Evolutionary conservation across 1,140 invertebrate species (phyloP).

Genomic region (Brachionus manjavacas): DNA sequence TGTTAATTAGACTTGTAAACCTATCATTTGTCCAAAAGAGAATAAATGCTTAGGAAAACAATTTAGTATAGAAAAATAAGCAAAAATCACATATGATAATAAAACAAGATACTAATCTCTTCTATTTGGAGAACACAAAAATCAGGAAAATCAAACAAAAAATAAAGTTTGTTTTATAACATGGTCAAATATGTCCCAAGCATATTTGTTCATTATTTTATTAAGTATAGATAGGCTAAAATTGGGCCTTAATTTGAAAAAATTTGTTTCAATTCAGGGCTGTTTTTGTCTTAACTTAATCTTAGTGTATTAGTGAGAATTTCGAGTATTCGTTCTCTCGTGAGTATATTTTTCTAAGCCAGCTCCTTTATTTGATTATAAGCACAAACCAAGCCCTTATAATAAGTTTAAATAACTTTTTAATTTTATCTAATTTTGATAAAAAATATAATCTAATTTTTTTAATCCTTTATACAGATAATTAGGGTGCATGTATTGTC

Average conservation of each 20-base stretch:
- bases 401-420: constrained; percentile 7
- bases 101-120: neutral
- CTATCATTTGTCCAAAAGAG: neutral
- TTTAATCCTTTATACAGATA: neutral
- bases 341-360: neutral
- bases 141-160: constrained; percentile 4
- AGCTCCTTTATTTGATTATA: neutral
- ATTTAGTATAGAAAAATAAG: neutral
- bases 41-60: neutral
- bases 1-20: neutral
- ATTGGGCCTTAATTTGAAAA: neutral
- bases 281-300: neutral
- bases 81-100: neutral
- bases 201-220: neutral
- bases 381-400: neutral
- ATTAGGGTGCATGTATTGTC: neutral
- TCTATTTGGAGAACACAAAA: neutral
- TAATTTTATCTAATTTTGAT: neutral
- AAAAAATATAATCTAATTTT: neutral
- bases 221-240: neutral
- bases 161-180: neutral
- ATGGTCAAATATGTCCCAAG: constrained; percentile 1
- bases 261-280: neutral
- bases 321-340: neutral
- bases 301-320: neutral